phyloP scores from a whole-genome alignment of 2,888 invertebrate species.

The Aphidius colemani region DNA sequence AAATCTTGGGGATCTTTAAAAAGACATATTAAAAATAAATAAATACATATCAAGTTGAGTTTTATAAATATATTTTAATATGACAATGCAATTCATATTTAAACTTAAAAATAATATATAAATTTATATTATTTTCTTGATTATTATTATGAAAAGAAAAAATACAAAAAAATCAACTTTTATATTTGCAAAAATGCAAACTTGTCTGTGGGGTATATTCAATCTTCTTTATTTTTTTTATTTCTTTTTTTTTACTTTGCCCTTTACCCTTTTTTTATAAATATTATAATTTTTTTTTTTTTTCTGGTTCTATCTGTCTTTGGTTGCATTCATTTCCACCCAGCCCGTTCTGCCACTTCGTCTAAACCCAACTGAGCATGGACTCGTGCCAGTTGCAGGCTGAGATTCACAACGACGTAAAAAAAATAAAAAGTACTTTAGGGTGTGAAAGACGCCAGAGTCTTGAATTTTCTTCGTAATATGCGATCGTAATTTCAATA shows the following conservation, averaged over 20 bases:
- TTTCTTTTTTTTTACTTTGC: neutral
- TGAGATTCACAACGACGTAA: conserved; percentile 23
- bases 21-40: too few species aligned
- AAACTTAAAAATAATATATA: too few species aligned
- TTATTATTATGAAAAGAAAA: too few species aligned
- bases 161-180: too few species aligned
- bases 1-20: too few species aligned
- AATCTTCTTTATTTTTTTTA: neutral
- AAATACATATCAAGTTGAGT: too few species aligned
- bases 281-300: conserved; percentile 18
- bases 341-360: conserved; percentile 22
- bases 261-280: neutral
- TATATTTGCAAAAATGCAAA: too few species aligned
- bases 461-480: conserved; percentile 19
- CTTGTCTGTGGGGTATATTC: too few species aligned
- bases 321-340: conserved; percentile 16
- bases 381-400: conserved; percentile 52
- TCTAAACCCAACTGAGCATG: conserved; percentile 40
- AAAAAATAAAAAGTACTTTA: conserved; percentile 14
- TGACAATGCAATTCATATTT: conserved; percentile 51
- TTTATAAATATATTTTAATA: conserved; percentile 54
- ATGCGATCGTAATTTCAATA: too few species aligned
- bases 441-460: conserved; percentile 33
- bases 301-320: conserved; percentile 15
- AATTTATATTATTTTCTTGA: conserved; percentile 47